These are phyloP conservation scores for Phrynosoma blainvillii DNA, from an alignment of 2,113 vertebrate species.

Conservation along the genomic window DNA sequence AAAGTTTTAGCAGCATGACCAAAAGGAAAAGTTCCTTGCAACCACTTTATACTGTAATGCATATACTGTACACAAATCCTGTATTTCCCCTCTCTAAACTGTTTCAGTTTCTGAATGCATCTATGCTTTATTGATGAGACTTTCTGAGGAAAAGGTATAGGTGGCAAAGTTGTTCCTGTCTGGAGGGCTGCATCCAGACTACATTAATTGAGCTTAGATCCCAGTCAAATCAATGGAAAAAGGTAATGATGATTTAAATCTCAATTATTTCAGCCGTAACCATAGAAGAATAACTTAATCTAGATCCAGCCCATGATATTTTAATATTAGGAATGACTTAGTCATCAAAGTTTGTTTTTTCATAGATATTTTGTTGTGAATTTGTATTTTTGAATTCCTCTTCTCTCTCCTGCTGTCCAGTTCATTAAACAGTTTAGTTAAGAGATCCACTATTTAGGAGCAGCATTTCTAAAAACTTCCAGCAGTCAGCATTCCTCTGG, in stretches of 20 bases:
- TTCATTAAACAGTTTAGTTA: conserved; percentile 51
- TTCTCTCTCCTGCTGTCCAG: neutral
- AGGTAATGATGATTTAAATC: neutral
- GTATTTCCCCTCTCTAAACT: conserved; percentile 17
- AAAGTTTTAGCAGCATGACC: conserved; percentile 30
- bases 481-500: conserved; percentile 30
- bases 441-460: conserved; percentile 45
- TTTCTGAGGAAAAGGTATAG: neutral
- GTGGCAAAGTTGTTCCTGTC: neutral
- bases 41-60: neutral
- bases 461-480: conserved; percentile 47
- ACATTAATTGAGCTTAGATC: neutral
- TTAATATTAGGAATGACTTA: conserved; percentile 47
- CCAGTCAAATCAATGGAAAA: neutral
- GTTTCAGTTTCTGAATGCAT: neutral
- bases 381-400: neutral
- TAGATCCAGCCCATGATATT: conserved; percentile 67
- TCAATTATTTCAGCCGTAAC: no score
- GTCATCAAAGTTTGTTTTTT: no score
- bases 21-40: neutral
- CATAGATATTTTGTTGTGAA: neutral
- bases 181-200: neutral
- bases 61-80: neutral
- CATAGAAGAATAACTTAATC: neutral
- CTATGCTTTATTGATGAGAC: neutral